These are phyloP conservation scores for Takifugu flavidus DNA, from an alignment of 2,113 vertebrate genomes.

Conservation along the genomic window DNA sequence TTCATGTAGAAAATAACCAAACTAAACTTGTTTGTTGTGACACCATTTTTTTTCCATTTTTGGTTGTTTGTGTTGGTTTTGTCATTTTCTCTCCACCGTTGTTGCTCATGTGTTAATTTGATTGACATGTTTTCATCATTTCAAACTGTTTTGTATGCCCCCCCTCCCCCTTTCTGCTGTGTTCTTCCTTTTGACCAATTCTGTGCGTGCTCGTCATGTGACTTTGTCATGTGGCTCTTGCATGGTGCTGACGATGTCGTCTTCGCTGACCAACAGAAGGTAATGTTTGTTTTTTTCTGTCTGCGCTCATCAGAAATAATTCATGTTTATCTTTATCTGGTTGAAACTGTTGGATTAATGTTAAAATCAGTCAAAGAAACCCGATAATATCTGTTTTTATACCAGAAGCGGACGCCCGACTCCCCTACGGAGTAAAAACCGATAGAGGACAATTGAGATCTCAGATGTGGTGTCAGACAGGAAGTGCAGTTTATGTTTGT, in stretches of 20 bases:
- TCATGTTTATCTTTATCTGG: neutral
- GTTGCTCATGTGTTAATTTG: constrained; percentile 80
- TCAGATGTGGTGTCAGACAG: too few species aligned
- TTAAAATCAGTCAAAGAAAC: too few species aligned
- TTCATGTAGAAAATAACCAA: too few species aligned
- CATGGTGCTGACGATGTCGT: constrained; percentile 99
- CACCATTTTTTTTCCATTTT: constrained; percentile 14
- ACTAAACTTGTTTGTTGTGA: constrained; percentile 20
- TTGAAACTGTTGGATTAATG: neutral
- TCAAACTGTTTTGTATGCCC: constrained; percentile 12
- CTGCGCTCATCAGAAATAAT: constrained; percentile 50
- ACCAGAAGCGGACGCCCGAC: too few species aligned
- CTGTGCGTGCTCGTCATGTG: constrained; percentile 99
- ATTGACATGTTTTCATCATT: constrained; percentile 95
- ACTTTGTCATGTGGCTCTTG: constrained; percentile 99
- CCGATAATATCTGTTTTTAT: too few species aligned
- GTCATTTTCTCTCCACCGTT: constrained; percentile 83
- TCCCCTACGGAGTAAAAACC: too few species aligned
- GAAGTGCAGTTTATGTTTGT: too few species aligned
- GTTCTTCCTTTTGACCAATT: constrained; percentile 95
- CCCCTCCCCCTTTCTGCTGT: constrained; percentile 48
- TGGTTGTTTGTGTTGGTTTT: constrained; percentile 12
- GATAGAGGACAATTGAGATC: too few species aligned
- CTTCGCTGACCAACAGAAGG: constrained; percentile 98
- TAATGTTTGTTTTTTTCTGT: constrained; percentile 75